Percentiles rank a stretch among this genome's conserved stretches.
phyloP scores from a whole-genome alignment of 92 coral and sea anemone genomes.

The Heteractis magnifica region DNA sequence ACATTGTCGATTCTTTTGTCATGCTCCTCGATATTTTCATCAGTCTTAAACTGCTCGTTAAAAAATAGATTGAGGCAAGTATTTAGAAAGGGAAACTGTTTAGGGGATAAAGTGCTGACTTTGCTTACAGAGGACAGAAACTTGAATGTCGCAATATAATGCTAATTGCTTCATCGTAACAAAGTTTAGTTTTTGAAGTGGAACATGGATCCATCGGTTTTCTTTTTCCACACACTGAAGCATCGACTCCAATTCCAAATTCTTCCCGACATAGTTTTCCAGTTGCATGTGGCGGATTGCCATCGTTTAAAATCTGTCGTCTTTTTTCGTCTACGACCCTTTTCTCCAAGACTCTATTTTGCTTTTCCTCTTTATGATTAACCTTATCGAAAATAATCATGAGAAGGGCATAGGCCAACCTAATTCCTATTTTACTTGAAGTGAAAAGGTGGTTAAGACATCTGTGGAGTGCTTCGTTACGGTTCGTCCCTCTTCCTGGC shows the following conservation, averaged over 20 bases:
- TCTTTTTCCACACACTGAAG: neutral
- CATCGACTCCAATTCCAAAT: conserved; percentile 9
- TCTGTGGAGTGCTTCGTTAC: conserved; percentile 40
- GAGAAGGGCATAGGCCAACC: conserved; percentile 40
- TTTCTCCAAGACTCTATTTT: neutral
- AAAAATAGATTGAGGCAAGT: neutral
- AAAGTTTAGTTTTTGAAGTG: neutral
- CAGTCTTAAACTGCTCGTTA: neutral
- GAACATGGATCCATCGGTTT: neutral
- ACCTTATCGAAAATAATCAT: conserved; percentile 32
- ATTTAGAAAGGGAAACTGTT: neutral
- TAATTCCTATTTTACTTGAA: conserved; percentile 42
- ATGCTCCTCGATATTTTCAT: conserved; percentile 6
- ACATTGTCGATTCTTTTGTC: conserved; percentile 6
- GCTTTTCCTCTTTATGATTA: conserved; percentile 16
- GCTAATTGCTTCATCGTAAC: conserved; percentile 3
- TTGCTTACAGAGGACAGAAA: neutral
- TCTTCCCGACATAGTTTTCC: neutral
- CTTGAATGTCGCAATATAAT: conserved; percentile 4
- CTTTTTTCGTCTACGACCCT: neutral
- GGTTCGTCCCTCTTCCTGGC: conserved; percentile 43
- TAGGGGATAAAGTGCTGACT: neutral
- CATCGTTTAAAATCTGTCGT: neutral
- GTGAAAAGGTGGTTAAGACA: conserved; percentile 35
- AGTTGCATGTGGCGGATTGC: neutral